A percentile compares a stretch with the other conserved stretches of the same genome.
Evolutionary conservation across 2,113 vertebrate genomes (phyloP).

Genomic region (Ahaetulla prasina): DNA sequence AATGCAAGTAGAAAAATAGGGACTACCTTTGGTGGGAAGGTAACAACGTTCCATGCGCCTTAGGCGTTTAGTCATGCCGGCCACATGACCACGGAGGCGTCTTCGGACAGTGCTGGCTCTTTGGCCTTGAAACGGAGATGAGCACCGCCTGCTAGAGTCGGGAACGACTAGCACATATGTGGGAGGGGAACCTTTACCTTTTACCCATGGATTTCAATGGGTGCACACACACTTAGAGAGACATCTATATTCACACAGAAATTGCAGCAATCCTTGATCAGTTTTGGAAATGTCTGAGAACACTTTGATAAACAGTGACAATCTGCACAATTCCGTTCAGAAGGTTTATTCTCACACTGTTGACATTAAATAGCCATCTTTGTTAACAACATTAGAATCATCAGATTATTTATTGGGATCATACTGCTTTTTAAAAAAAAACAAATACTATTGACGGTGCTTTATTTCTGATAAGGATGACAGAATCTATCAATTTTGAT

Average conservation of each 20-base stretch:
- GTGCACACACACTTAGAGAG: background rate
- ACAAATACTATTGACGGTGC: background rate
- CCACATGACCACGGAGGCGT: too few species aligned
- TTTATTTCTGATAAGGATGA: background rate
- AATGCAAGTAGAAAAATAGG: too few species aligned
- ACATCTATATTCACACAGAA: background rate
- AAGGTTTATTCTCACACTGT: background rate
- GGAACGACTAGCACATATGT: too few species aligned
- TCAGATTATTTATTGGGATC: background rate
- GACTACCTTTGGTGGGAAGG: too few species aligned
- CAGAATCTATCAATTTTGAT: background rate
- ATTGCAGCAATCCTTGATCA: background rate
- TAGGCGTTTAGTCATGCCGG: too few species aligned
- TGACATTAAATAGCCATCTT: background rate
- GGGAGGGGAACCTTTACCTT: too few species aligned
- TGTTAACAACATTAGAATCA: background rate
- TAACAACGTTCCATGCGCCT: too few species aligned
- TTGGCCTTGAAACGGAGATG: too few species aligned
- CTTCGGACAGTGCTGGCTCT: too few species aligned
- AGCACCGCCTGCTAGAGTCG: too few species aligned
- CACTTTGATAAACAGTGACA: background rate
- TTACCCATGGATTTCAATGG: background rate
- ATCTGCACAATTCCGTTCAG: background rate
- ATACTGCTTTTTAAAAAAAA: background rate
- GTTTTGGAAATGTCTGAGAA: background rate